A percentile compares a stretch with the other conserved stretches of the same genome.
Evolutionary conservation across 2,888 invertebrate genomes (phyloP).

Genomic region (Ryuthela nishihirai): DNA sequence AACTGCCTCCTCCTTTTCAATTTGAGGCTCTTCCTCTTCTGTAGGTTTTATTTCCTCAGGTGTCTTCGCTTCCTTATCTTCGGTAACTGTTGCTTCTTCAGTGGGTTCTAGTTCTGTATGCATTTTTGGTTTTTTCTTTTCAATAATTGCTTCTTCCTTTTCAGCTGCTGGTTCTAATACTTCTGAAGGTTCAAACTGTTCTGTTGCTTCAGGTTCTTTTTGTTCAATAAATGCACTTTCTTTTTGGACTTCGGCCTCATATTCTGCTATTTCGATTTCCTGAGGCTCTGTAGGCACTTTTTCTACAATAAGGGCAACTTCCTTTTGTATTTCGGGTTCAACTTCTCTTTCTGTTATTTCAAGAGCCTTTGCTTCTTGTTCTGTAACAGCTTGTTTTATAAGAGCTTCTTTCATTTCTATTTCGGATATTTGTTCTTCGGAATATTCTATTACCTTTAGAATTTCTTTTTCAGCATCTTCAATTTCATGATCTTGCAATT

Average conservation of each 20-base stretch:
- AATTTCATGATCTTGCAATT: not conserved
- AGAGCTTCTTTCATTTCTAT: not conserved
- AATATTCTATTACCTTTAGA: not conserved
- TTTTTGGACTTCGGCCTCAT: constrained; percentile 1
- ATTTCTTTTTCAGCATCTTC: not conserved
- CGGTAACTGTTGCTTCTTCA: not conserved
- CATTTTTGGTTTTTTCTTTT: not conserved
- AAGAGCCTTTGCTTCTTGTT: not conserved
- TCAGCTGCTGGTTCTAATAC: not conserved
- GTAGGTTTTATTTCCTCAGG: not conserved
- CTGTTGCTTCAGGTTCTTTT: not conserved
- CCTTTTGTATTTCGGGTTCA: too few relatives aligned
- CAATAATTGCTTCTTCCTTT: constrained; percentile 6
- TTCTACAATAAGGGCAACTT: too few relatives aligned
- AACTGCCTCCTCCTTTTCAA: not conserved
- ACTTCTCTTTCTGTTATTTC: not conserved
- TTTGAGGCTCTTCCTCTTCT: not conserved
- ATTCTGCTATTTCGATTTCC: constrained; percentile 7
- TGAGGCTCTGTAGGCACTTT: not conserved
- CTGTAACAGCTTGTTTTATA: too few relatives aligned
- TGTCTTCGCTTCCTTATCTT: not conserved
- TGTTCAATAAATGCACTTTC: not conserved
- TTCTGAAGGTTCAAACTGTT: not conserved
- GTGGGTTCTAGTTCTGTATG: not conserved
- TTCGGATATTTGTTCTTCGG: not conserved